A percentile compares a stretch with the other conserved stretches of the same genome.
These are phyloP conservation scores for Dolichopus griseipennis DNA, from an alignment of 2,888 invertebrate genomes.

Conservation along the genomic window DNA sequence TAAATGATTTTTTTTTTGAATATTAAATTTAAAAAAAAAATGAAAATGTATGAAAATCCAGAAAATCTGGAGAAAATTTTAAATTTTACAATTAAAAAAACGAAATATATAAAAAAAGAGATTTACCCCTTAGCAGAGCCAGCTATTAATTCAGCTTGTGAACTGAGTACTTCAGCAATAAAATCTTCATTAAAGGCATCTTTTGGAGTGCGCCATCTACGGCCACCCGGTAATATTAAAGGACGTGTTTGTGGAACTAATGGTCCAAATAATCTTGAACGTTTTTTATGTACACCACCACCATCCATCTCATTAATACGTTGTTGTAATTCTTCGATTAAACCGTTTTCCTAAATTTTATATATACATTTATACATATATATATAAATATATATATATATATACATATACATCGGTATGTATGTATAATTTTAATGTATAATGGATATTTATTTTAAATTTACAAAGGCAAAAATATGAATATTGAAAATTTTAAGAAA, in stretches of 20 bases:
- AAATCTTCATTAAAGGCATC: constrained; percentile 84
- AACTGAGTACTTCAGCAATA: constrained; percentile 74
- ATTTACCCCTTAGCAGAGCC: constrained; percentile 78
- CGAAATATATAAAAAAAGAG: constrained; percentile 13
- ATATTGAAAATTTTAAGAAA: no score
- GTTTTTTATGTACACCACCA: constrained; percentile 45
- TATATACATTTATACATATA: background rate
- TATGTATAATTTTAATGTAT: background rate
- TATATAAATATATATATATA: background rate
- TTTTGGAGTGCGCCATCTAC: constrained; percentile 71
- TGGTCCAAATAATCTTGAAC: constrained; percentile 49
- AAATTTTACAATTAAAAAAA: constrained; percentile 7
- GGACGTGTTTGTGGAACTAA: constrained; percentile 59
- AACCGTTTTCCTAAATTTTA: constrained; percentile 35
- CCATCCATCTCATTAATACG: constrained; percentile 40
- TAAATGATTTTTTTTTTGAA: constrained; percentile 10
- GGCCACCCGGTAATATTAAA: constrained; percentile 66
- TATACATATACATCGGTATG: background rate
- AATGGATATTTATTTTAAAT: no score
- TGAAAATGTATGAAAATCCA: constrained; percentile 9
- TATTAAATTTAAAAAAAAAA: no score
- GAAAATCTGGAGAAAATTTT: background rate
- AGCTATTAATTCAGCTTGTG: constrained; percentile 76
- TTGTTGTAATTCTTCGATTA: constrained; percentile 46
- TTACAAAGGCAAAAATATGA: no score